A percentile compares a stretch with the other conserved stretches of the same genome.
phyloP scores from a whole-genome alignment of 2,888 invertebrate species.

The Endomychus coccineus region DNA sequence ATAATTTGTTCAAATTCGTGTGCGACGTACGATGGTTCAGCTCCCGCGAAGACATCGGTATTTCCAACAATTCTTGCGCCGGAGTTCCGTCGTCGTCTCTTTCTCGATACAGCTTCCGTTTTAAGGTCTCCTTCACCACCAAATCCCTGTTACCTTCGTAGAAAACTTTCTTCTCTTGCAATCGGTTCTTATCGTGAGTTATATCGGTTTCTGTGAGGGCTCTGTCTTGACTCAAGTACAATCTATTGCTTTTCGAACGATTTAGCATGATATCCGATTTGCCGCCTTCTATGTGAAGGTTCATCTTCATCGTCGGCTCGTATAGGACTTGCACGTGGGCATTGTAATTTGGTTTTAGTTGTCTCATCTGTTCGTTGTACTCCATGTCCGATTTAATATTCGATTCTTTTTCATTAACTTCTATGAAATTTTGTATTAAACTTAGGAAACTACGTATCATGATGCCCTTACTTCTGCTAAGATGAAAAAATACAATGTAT shows the following conservation, averaged over 20 bases:
- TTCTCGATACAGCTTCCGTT: neutral
- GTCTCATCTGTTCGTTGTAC: constrained; percentile 3
- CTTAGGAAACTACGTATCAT: constrained; percentile 31
- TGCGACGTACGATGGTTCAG: constrained; percentile 11
- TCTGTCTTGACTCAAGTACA: neutral
- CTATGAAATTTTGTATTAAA: constrained; percentile 29
- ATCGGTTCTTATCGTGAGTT: neutral
- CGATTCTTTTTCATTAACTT: constrained; percentile 24
- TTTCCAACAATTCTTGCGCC: constrained; percentile 7
- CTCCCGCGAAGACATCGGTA: constrained; percentile 8
- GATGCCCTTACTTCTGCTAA: no score
- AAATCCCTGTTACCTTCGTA: neutral
- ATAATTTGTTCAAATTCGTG: constrained; percentile 10
- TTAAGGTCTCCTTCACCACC: constrained; percentile 4
- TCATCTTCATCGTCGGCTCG: constrained; percentile 1
- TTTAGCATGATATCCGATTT: constrained; percentile 1
- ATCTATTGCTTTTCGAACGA: neutral
- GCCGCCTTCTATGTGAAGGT: constrained; percentile 6
- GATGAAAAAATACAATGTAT: no score
- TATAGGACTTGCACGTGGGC: constrained; percentile 8
- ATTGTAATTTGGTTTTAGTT: constrained; percentile 7
- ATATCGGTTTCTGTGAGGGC: no score
- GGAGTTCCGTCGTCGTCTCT: neutral
- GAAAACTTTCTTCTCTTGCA: neutral
- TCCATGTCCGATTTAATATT: constrained; percentile 1